Percentiles rank a stretch among this genome's conserved stretches.
Evolutionary conservation across 2,888 invertebrate species (phyloP).

Genomic region (Argyresthia goedartella): DNA sequence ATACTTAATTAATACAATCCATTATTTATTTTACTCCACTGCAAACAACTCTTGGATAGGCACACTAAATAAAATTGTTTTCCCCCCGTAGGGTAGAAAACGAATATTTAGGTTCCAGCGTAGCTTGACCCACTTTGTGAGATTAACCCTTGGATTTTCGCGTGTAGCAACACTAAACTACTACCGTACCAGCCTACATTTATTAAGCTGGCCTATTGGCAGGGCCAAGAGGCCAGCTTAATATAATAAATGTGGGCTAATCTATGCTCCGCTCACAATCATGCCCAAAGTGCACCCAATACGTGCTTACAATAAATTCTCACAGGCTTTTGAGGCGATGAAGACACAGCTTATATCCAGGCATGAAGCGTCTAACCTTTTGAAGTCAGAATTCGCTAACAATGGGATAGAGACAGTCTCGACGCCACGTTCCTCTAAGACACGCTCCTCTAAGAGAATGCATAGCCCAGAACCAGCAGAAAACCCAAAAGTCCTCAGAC

Average conservation of each 20-base stretch:
- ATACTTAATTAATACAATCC: no score
- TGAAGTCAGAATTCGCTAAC: not conserved
- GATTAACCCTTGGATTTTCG: no score
- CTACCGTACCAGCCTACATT: no score
- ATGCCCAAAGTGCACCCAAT: constrained; percentile 11
- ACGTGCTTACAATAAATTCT: constrained; percentile 5
- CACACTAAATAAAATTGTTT: no score
- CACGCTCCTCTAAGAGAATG: not conserved
- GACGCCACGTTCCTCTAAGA: not conserved
- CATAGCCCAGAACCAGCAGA: not conserved
- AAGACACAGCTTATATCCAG: constrained; percentile 3
- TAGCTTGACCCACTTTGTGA: no score
- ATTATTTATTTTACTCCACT: no score
- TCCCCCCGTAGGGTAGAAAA: no score
- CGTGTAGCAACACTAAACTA: no score
- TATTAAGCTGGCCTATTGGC: constrained; percentile 11
- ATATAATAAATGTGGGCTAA: no score
- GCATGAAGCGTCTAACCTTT: not conserved
- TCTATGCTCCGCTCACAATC: constrained; percentile 10
- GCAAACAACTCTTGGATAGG: no score
- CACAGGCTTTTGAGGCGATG: constrained; percentile 4
- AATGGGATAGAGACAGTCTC: not conserved
- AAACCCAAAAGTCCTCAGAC: not conserved
- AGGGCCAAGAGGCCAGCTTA: no score
- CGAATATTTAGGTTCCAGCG: no score